Evolutionary conservation across 2,888 invertebrate species (phyloP).

Genomic region (Drosophila robusta): DNA sequence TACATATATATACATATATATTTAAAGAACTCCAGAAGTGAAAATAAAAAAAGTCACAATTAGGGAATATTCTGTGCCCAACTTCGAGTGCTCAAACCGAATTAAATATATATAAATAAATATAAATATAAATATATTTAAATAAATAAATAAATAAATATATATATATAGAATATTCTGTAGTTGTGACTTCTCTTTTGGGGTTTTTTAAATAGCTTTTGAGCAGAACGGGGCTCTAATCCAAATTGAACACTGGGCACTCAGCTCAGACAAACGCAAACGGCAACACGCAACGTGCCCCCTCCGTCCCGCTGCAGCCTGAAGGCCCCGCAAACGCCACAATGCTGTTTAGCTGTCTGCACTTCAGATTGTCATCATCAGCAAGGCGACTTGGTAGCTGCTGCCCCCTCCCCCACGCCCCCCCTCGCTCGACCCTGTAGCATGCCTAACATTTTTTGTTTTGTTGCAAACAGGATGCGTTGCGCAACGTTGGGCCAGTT

Average conservation of each 20-base stretch:
- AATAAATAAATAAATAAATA: too few relatives aligned
- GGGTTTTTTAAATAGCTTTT: too few relatives aligned
- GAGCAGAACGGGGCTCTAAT: too few relatives aligned
- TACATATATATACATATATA: too few relatives aligned
- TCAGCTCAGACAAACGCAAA: slow-evolving; percentile 8
- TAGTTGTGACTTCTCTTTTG: too few relatives aligned
- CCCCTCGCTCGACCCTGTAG: neutral
- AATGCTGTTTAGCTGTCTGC: slow-evolving; percentile 47
- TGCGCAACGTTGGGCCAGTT: slow-evolving; percentile 1
- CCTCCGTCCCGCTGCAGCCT: neutral
- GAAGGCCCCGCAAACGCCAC: slow-evolving; percentile 26
- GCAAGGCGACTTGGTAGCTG: slow-evolving; percentile 32
- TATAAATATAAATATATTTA: too few relatives aligned
- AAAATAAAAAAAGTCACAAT: too few relatives aligned
- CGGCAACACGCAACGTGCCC: slow-evolving; percentile 35
- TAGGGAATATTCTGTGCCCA: too few relatives aligned
- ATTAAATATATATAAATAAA: too few relatives aligned
- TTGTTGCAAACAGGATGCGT: slow-evolving; percentile 46
- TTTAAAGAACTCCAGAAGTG: too few relatives aligned
- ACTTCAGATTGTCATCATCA: slow-evolving; percentile 71
- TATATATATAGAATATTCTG: too few relatives aligned
- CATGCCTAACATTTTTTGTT: slow-evolving; percentile 43
- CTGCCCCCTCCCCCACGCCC: neutral
- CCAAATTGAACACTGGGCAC: slow-evolving; percentile 52
- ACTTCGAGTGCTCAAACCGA: too few relatives aligned